Percentiles rank a stretch among this genome's conserved stretches.
Evolutionary conservation across 2,888 invertebrate genomes (phyloP).

Genomic region (Volucella zonaria): DNA sequence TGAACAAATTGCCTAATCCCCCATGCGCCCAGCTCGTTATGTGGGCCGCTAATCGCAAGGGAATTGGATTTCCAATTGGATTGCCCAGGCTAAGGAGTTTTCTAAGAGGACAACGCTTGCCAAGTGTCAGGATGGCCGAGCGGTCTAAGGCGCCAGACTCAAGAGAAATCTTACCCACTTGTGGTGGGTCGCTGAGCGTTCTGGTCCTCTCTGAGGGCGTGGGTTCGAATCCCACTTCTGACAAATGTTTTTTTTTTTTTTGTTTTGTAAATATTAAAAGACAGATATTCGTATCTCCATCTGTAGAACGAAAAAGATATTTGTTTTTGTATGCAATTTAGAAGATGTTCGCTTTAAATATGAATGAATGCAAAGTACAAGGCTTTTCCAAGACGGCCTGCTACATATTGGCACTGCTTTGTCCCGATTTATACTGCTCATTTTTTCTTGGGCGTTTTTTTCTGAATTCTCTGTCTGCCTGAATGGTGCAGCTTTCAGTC

Average conservation of each 20-base stretch:
- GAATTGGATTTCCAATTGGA: background rate
- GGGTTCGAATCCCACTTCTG: constrained; percentile 74
- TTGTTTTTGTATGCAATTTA: too few relatives aligned
- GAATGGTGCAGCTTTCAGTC: too few relatives aligned
- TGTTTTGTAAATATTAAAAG: background rate
- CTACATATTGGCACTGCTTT: too few relatives aligned
- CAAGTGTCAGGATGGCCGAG: constrained; percentile 77
- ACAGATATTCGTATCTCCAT: too few relatives aligned
- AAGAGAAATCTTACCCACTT: constrained; percentile 76
- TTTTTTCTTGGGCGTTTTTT: too few relatives aligned
- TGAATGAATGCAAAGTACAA: too few relatives aligned
- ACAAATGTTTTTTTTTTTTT: constrained; percentile 52
- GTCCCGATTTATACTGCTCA: too few relatives aligned
- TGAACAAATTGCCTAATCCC: constrained; percentile 8
- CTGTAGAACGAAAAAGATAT: too few relatives aligned
- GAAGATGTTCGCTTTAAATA: too few relatives aligned
- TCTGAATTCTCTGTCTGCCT: too few relatives aligned
- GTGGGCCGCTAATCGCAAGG: background rate
- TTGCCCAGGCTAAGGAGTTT: background rate
- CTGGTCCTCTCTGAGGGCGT: constrained; percentile 74
- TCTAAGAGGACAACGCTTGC: background rate
- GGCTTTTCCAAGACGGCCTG: too few relatives aligned
- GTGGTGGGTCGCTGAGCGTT: constrained; percentile 58
- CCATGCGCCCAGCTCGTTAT: constrained; percentile 2
- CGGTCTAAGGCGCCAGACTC: constrained; percentile 79